These are phyloP conservation scores for Lutjanus argentimaculatus DNA, from an alignment of 2,797 vertebrate genomes.

Conservation along the genomic window DNA sequence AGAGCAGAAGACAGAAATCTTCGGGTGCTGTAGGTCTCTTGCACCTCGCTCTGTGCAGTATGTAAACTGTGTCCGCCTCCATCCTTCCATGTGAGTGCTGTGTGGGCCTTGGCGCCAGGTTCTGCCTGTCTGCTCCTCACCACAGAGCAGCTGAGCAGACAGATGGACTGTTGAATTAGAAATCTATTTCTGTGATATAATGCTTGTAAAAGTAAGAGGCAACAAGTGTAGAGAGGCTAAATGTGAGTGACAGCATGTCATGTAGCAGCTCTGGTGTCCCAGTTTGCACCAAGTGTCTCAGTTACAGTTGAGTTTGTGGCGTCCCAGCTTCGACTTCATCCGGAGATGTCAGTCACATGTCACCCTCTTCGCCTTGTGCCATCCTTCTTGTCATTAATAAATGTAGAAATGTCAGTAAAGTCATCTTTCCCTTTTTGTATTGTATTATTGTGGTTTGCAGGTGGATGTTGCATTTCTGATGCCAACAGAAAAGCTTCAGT, in stretches of 20 bases:
- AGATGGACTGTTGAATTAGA: constrained; percentile 70
- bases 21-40: constrained; percentile 18
- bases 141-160: constrained; percentile 63
- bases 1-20: constrained; percentile 16
- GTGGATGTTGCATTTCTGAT: neutral
- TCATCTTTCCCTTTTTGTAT: neutral
- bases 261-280: neutral
- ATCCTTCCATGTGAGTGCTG: constrained; percentile 41
- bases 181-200: constrained; percentile 50
- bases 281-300: neutral
- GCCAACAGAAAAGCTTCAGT: neutral
- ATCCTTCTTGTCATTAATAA: neutral
- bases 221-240: constrained; percentile 24
- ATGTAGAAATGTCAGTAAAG: neutral
- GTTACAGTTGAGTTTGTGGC: neutral
- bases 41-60: constrained; percentile 13
- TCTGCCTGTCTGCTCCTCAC: constrained; percentile 29
- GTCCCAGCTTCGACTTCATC: neutral
- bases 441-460: neutral
- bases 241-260: constrained; percentile 20
- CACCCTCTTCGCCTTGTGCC: neutral
- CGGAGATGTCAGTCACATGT: neutral
- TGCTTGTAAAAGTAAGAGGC: constrained; percentile 37
- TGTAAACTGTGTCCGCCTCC: constrained; percentile 32
- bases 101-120: constrained; percentile 48